These are phyloP conservation scores for Grapholita molesta DNA, from an alignment of 1,140 invertebrate genomes.

Conservation along the genomic window DNA sequence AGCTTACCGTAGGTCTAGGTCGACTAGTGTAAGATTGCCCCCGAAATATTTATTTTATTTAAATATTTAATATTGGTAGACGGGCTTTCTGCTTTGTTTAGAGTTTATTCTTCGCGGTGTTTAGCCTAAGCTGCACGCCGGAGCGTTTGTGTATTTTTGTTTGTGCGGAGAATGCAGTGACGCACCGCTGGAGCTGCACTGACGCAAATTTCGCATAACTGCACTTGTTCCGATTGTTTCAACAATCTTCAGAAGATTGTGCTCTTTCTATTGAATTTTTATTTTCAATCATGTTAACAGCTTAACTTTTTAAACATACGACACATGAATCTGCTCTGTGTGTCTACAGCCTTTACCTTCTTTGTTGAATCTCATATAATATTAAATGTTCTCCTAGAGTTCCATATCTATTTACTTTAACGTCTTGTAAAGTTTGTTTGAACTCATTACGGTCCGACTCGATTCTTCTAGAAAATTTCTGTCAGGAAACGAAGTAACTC, in stretches of 20 bases:
- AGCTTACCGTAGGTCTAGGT: too few relatives aligned
- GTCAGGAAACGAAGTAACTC: too few relatives aligned
- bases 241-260: slow-evolving; percentile 1
- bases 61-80: too few relatives aligned
- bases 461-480: too few relatives aligned
- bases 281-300: not conserved
- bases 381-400: not conserved
- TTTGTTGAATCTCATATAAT: not conserved
- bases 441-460: not conserved
- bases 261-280: not conserved
- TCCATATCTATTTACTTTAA: not conserved
- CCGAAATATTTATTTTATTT: too few relatives aligned
- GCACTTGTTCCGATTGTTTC: slow-evolving; percentile 17
- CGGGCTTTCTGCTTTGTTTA: not conserved
- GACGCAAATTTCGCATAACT: slow-evolving; percentile 48
- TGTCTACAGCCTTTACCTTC: too few relatives aligned
- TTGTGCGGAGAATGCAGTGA: slow-evolving; percentile 41
- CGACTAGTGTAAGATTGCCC: too few relatives aligned
- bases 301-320: too few relatives aligned
- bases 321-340: too few relatives aligned
- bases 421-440: not conserved
- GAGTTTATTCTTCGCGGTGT: not conserved
- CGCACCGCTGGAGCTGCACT: slow-evolving; percentile 32
- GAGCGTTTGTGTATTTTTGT: slow-evolving; percentile 48
- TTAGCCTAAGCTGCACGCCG: not conserved